A percentile compares a stretch with the other conserved stretches of the same genome.
Evolutionary conservation across 2,888 invertebrate species (phyloP).

Genomic region (Archaeoteleia sp.): DNA sequence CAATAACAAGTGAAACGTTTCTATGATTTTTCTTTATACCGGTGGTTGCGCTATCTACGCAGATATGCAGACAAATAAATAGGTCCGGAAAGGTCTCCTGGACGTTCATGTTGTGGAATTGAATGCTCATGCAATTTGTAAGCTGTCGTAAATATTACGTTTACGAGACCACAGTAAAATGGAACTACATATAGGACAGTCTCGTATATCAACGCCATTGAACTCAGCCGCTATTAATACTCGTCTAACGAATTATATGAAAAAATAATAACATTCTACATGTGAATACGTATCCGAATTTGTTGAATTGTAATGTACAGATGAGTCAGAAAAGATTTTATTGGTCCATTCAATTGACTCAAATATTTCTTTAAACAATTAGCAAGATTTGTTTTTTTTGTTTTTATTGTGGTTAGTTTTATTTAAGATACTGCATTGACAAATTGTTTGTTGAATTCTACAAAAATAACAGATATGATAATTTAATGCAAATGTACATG

Average conservation of each 20-base stretch:
- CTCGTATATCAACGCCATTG: constrained; percentile 49
- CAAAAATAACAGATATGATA: too few relatives aligned
- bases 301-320: too few relatives aligned
- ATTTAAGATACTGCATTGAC: too few relatives aligned
- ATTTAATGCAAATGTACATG: too few relatives aligned
- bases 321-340: too few relatives aligned
- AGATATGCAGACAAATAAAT: constrained; percentile 50
- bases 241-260: constrained; percentile 46
- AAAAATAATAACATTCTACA: constrained; percentile 32
- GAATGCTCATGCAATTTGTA: constrained; percentile 54
- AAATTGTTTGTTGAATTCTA: too few relatives aligned
- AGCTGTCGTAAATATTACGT: constrained; percentile 53
- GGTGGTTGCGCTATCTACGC: constrained; percentile 31
- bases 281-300: constrained; percentile 14
- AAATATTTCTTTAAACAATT: too few relatives aligned
- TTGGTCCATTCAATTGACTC: too few relatives aligned
- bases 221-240: constrained; percentile 46
- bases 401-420: too few relatives aligned
- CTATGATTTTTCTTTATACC: constrained; percentile 43
- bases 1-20: constrained; percentile 47
- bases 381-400: too few relatives aligned
- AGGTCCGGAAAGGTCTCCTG: constrained; percentile 43
- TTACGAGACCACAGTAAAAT: constrained; percentile 52
- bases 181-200: constrained; percentile 47
- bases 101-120: constrained; percentile 43